Evolutionary conservation across 2,888 invertebrate genomes (phyloP).

Genomic region (Temnothorax ravouxi): DNA sequence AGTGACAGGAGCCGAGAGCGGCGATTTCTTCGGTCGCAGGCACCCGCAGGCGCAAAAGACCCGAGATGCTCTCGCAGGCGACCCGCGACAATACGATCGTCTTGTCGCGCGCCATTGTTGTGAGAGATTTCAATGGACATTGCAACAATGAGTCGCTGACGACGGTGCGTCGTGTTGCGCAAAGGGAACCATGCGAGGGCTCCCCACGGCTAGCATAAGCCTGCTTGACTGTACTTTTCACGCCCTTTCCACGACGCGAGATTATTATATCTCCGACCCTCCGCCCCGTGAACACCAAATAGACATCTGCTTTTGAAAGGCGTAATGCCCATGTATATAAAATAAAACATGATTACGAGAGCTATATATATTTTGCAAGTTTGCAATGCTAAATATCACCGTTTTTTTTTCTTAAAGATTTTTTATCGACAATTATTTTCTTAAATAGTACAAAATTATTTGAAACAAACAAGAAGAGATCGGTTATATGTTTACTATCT

Average conservation of each 20-base stretch:
- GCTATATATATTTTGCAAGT: neutral
- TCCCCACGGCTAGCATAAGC: slow-evolving; percentile 72
- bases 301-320: slow-evolving; percentile 66
- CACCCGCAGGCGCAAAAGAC: slow-evolving; percentile 47
- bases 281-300: slow-evolving; percentile 30
- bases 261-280: slow-evolving; percentile 70
- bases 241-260: slow-evolving; percentile 79
- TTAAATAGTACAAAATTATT: neutral
- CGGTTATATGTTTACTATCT: neutral
- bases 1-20: slow-evolving; percentile 25
- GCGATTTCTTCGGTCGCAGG: slow-evolving; percentile 60
- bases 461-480: neutral
- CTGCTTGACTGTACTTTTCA: slow-evolving; percentile 85
- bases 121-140: slow-evolving; percentile 82
- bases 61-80: slow-evolving; percentile 72
- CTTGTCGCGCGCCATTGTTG: slow-evolving; percentile 77
- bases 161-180: slow-evolving; percentile 78
- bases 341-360: slow-evolving; percentile 23
- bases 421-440: neutral
- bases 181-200: slow-evolving; percentile 73
- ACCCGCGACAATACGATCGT: slow-evolving; percentile 78
- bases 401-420: neutral
- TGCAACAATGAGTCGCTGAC: slow-evolving; percentile 84
- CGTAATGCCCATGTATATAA: slow-evolving; percentile 35
- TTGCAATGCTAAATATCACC: neutral